A percentile compares a stretch with the other conserved stretches of the same genome.
Evolutionary conservation across 2,888 invertebrate genomes (phyloP).

Genomic region (Agrenia bidenticulata): DNA sequence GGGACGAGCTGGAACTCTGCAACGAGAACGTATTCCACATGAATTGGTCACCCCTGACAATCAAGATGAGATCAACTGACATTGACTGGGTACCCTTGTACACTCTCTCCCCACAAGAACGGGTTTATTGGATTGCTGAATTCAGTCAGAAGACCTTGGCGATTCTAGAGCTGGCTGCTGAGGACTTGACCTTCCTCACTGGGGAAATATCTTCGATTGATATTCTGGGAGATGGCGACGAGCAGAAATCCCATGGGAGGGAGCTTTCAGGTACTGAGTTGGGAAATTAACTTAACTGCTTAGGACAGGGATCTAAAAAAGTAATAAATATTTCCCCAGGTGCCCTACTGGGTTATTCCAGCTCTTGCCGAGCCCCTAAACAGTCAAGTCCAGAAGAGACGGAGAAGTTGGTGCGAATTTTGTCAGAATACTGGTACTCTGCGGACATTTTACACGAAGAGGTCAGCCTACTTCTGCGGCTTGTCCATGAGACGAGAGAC

Average conservation of each 20-base stretch:
- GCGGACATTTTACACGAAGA: slow-evolving; percentile 39
- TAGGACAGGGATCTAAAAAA: too few relatives aligned
- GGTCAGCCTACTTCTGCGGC: slow-evolving; percentile 24
- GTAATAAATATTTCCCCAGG: neutral
- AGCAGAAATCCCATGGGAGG: slow-evolving; percentile 18
- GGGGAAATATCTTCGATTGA: slow-evolving; percentile 18
- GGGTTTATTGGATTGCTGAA: slow-evolving; percentile 23
- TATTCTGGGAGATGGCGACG: slow-evolving; percentile 4
- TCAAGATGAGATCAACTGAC: slow-evolving; percentile 7
- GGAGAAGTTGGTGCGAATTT: neutral
- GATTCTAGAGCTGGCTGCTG: slow-evolving; percentile 32
- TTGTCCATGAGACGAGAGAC: slow-evolving; percentile 40
- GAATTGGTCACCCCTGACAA: slow-evolving; percentile 32
- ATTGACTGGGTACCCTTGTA: slow-evolving; percentile 20
- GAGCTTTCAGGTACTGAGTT: slow-evolving; percentile 8
- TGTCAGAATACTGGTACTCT: slow-evolving; percentile 23
- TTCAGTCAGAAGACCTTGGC: slow-evolving; percentile 30
- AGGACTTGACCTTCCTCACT: slow-evolving; percentile 23
- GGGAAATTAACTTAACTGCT: too few relatives aligned
- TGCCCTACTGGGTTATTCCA: slow-evolving; percentile 3
- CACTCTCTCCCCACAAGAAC: slow-evolving; percentile 23
- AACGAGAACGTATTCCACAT: slow-evolving; percentile 33
- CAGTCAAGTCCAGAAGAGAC: neutral
- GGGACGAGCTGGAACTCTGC: neutral
- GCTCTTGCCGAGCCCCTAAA: neutral